Evolutionary conservation across 2,888 invertebrate genomes (phyloP).

Genomic region (Serripes groenlandicus): DNA sequence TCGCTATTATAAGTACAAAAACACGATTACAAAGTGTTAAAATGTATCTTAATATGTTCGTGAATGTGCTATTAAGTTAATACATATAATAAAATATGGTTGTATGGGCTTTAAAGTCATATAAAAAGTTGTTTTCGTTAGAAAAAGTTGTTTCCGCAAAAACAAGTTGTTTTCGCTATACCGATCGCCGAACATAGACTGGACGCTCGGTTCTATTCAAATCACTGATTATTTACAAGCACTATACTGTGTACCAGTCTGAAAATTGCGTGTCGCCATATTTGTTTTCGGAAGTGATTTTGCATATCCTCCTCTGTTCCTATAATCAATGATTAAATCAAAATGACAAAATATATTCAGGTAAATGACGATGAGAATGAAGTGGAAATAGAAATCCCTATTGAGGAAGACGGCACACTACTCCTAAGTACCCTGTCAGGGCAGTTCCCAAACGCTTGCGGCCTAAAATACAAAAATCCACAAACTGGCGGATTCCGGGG

Average conservation of each 20-base stretch:
- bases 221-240: no score
- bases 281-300: slow-evolving; percentile 65
- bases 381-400: slow-evolving; percentile 98
- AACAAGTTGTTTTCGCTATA: no score
- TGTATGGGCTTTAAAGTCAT: no score
- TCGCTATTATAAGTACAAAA: no score
- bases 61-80: no score
- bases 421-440: slow-evolving; percentile 97
- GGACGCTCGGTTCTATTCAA: neutral
- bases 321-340: slow-evolving; percentile 8
- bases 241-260: neutral
- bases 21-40: no score
- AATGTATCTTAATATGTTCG: no score
- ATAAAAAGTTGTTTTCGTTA: no score
- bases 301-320: slow-evolving; percentile 18
- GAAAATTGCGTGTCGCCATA: slow-evolving; percentile 49
- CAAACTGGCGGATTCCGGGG: slow-evolving; percentile 88
- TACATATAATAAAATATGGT: no score
- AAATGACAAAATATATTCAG: slow-evolving; percentile 90
- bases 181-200: neutral
- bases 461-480: slow-evolving; percentile 97
- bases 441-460: slow-evolving; percentile 98
- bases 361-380: slow-evolving; percentile 95
- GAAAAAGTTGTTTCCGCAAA: no score
- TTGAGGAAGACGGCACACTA: slow-evolving; percentile 96